phyloP scores from a whole-genome alignment of 2,888 invertebrate genomes.

The Arrhopalites spinosus region DNA sequence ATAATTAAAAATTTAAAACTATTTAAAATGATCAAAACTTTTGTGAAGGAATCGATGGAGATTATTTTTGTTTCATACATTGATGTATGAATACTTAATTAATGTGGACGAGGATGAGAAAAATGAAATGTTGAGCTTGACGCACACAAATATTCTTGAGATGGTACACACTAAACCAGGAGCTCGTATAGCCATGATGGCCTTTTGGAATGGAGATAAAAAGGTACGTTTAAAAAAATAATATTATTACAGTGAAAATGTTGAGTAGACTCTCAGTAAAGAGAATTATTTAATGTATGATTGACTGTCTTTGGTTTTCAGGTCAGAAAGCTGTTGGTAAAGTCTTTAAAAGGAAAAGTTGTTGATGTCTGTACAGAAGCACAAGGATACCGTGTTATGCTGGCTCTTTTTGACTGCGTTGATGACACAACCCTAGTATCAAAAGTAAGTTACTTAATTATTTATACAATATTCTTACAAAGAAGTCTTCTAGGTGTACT shows the following conservation, averaged over 20 bases:
- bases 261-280: too few relatives aligned
- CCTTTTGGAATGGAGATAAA: constrained; percentile 77
- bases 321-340: constrained; percentile 74
- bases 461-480: background rate
- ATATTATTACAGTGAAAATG: constrained; percentile 2
- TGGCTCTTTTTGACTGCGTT: constrained; percentile 83
- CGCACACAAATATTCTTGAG: constrained; percentile 70
- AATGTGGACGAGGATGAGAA: constrained; percentile 73
- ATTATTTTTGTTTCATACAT: constrained; percentile 74
- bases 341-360: constrained; percentile 83
- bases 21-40: background rate
- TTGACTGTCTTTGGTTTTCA: too few relatives aligned
- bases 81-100: constrained; percentile 78
- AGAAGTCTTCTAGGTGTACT: background rate
- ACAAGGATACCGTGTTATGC: constrained; percentile 79
- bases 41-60: constrained; percentile 59
- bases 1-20: background rate
- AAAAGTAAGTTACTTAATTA: constrained; percentile 65
- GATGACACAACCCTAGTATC: constrained; percentile 91
- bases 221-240: constrained; percentile 59
- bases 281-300: background rate
- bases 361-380: constrained; percentile 81
- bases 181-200: constrained; percentile 76
- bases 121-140: constrained; percentile 74
- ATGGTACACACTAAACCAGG: constrained; percentile 81